These are phyloP conservation scores for Hemibagrus wyckioides DNA, from an alignment of 2,113 vertebrate species.

Conservation along the genomic window DNA sequence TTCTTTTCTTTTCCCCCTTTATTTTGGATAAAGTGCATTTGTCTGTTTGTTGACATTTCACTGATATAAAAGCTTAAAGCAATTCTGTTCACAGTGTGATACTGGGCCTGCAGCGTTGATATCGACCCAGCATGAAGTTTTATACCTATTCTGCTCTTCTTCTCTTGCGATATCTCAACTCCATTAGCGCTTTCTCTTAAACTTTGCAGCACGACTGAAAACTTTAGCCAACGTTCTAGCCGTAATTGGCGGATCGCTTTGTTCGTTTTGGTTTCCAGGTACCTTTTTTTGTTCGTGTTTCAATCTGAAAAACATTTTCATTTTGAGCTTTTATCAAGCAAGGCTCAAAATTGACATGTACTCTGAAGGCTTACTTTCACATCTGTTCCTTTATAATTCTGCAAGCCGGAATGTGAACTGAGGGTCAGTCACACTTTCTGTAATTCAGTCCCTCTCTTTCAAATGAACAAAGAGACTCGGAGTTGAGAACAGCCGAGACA, in stretches of 20 bases:
- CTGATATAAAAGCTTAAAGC: conserved; percentile 29
- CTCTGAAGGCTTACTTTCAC: not conserved
- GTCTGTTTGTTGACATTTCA: conserved; percentile 29
- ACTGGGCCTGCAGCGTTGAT: not conserved
- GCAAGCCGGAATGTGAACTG: not conserved
- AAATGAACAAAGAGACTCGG: not conserved
- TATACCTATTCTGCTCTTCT: not conserved
- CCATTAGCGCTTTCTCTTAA: not conserved
- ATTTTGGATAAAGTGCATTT: conserved; percentile 30
- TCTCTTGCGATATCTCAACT: not conserved
- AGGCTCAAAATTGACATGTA: not conserved
- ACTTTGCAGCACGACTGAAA: not conserved
- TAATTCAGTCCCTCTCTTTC: not conserved
- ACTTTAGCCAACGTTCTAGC: not conserved
- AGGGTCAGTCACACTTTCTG: not conserved
- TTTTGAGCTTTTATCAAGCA: not conserved
- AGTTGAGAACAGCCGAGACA: not conserved
- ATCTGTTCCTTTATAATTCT: not conserved
- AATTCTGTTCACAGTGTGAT: conserved; percentile 17
- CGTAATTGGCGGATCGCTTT: not conserved
- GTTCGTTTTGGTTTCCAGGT: not conserved
- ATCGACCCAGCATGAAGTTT: not conserved
- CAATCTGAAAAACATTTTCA: not conserved
- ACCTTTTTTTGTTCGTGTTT: not conserved
- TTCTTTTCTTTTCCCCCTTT: not conserved